Base-by-base conservation (phyloP, 2,797 vertebrate genomes). In the Tokudaia tokunoshimensis region DNA sequence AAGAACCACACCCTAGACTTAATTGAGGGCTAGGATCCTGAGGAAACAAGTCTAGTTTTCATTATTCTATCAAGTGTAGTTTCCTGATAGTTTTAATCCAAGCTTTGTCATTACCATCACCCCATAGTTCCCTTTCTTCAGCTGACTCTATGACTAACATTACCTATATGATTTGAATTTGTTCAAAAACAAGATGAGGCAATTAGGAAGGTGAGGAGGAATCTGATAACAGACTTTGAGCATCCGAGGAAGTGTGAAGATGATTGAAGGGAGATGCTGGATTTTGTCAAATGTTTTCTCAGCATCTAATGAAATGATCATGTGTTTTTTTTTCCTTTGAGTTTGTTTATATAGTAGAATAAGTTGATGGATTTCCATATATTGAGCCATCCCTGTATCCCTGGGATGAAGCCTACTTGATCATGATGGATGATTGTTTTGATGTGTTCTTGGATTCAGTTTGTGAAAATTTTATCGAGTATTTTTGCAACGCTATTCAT, bases 41-140 rank as follows among this genome's bases (percentile, higher is more conserved):
- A 52, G 24, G 26, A 92, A 92, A 93, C 81, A 96, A 88, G 7
- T 31, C 34, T 57, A 95, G 41, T 75, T 96, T 47, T 96, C 59
- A 52, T 91, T 96, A 89, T 47, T 75, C 29, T 92, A 83, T 95
- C 9, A 90, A 29, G 1, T 82, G 7, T 95, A 41, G 8, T 41
- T 90, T 90, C 84, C 34, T 92, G 15, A 50, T 44, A 87, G 20
- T 37, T 95, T 92, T 85, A 88, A 78, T 37, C 14, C 50, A 95
- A 89, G 11, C 37, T 83, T 7, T 22, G 20, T 83, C 11, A 47
- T 26, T 44, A 78, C n/a, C 79, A 19, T 75, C 52, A 92, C 26
- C 13, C 19, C 15, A 12, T 79, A 37, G 26, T 31, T 67, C 84
- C 92, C 26, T 89, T 47, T 82, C 29, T 67, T 76, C 5, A 70